These are phyloP conservation scores for Lithobates pipiens DNA, from an alignment of 2,797 vertebrate species.

Conservation along the genomic window DNA sequence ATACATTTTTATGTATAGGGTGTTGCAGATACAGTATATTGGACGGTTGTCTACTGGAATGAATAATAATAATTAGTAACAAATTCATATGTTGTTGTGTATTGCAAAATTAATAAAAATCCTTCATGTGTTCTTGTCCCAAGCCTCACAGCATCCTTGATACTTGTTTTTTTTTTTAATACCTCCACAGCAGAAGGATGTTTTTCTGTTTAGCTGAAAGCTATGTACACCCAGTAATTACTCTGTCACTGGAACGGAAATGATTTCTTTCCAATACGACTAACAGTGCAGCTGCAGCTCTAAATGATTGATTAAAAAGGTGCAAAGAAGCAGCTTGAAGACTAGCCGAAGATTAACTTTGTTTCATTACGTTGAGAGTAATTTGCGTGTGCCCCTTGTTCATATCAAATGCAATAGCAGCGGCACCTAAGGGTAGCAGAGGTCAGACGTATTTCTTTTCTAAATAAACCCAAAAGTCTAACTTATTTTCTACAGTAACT, in stretches of 20 bases:
- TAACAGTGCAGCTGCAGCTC: background rate
- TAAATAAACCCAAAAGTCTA: background rate
- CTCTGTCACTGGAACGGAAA: constrained; percentile 52
- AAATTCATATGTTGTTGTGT: background rate
- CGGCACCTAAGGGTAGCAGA: constrained; percentile 28
- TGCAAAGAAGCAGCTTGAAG: constrained; percentile 42
- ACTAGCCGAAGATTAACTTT: constrained; percentile 48
- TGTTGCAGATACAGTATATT: too few relatives aligned
- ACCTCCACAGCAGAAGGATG: constrained; percentile 15
- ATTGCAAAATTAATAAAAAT: background rate
- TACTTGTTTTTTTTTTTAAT: constrained; percentile 20
- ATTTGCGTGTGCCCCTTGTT: constrained; percentile 23
- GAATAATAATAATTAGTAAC: background rate
- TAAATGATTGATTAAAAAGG: constrained; percentile 33
- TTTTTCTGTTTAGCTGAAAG: constrained; percentile 38
- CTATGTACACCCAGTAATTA: constrained; percentile 13
- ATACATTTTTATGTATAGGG: too few relatives aligned
- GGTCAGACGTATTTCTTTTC: constrained; percentile 23
- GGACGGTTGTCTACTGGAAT: too few relatives aligned
- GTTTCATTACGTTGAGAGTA: constrained; percentile 30
- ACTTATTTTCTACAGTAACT: background rate
- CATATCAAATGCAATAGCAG: constrained; percentile 23
- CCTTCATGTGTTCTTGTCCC: background rate
- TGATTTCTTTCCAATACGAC: background rate
- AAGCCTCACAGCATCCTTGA: background rate